Evolutionary conservation across 2,113 vertebrate species (phyloP), one percentile per base, ranked within the genome.

Genomic region (Solea senegalensis): DNA sequence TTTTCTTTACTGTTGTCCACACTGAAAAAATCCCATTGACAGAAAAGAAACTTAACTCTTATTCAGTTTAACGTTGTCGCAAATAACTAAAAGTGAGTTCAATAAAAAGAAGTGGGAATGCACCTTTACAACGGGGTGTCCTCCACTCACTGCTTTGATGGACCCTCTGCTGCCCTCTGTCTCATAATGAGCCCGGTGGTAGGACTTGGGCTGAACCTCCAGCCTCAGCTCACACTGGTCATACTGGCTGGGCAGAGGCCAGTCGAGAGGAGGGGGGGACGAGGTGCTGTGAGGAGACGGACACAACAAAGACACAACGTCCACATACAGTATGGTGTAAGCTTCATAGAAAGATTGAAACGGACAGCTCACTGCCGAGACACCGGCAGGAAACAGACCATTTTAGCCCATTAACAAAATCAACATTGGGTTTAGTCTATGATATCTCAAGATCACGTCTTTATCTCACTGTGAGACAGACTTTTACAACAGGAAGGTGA

Each of bases 161-260:
- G 97, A 95, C 68, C 97, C 97, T 81, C 97, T 92, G 88, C 97
- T 99, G 83, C 97, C 97, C 91, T 99, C 97, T 0, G 97, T 99
- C 93, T 98, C 97, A 58, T 99, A 99, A 87, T 99, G 97, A 7
- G 97, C 97, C 91, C 97, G 91, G 94, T 99, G 97, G 85, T 96
- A 96, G 61, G 95, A 93, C 89, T 93, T 95, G 80, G 97, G 97
- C 80, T 98, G 96, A 26, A 98, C 92, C 88, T 99, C 97, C 87
- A 99, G 91, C 90, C 95, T 96, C 76, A 99, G 91, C 88, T 98
- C 97, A 85, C 88, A 97, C 58, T 95, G 96, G 51, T 95, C 95
- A 14, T 94, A 96, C 86, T 95, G 95, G 90, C 85, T 92, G 55
- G 96, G 96, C 83, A 99, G 93, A 63, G 94, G 95, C 93, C 95